Evolutionary conservation across 2,113 vertebrate species (phyloP).

Genomic region (Phylloscopus trochilus): DNA sequence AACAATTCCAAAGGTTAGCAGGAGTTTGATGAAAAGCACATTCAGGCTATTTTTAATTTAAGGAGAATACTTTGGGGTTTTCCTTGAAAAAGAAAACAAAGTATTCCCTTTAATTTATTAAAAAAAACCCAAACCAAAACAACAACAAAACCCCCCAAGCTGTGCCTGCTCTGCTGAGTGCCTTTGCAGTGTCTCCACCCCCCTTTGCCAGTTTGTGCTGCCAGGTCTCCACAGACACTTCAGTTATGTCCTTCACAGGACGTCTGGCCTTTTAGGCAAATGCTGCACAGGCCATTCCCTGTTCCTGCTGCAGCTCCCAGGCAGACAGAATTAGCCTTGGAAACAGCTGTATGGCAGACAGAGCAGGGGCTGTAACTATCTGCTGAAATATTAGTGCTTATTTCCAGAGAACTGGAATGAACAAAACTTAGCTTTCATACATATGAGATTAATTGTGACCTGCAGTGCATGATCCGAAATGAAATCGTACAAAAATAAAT

Average conservation of each 20-base stretch:
- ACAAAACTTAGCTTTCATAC: neutral
- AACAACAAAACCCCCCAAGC: neutral
- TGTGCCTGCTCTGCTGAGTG: neutral
- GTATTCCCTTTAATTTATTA: neutral
- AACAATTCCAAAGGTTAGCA: neutral
- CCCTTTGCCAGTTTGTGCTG: neutral
- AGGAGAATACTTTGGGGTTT: neutral
- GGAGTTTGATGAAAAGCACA: neutral
- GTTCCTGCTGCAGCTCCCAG: neutral
- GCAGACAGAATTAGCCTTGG: neutral
- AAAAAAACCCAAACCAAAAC: neutral
- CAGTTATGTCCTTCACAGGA: neutral
- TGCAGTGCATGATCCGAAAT: neutral
- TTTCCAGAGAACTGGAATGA: neutral
- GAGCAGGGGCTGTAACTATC: neutral
- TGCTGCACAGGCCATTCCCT: neutral
- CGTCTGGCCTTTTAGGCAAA: neutral
- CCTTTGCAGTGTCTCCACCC: fast-evolving
- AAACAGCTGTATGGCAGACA: neutral
- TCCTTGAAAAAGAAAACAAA: neutral
- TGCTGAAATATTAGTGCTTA: neutral
- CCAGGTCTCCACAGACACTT: neutral
- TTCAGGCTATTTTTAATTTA: slow-evolving; percentile 14
- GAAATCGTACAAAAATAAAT: neutral
- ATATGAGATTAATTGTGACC: neutral